Conservation (phyloP, 2,888 invertebrate genomes). For the Imbricaverruca yamaguchii region DNA sequence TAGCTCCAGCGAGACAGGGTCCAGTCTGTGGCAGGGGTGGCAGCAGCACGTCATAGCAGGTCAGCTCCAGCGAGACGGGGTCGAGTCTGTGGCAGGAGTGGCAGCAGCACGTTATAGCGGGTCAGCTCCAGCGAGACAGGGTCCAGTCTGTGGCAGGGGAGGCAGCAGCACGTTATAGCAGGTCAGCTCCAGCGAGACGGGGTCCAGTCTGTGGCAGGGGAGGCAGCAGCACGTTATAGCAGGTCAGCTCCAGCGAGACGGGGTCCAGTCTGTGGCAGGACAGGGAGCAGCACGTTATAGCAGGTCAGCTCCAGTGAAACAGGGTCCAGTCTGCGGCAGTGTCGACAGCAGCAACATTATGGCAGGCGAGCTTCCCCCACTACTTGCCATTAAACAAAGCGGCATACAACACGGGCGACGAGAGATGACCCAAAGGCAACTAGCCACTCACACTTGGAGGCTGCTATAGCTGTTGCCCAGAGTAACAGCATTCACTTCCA, state of each 20-base stretch:
- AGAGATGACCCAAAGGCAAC: too few relatives aligned
- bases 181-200: conserved; percentile 55
- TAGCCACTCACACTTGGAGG: too few relatives aligned
- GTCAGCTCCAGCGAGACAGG: too few relatives aligned
- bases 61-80: conserved; percentile 56
- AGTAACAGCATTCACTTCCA: too few relatives aligned
- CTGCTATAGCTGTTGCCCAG: too few relatives aligned
- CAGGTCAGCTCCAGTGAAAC: conserved; percentile 59
- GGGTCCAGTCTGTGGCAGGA: conserved; percentile 52
- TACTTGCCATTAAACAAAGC: too few relatives aligned
- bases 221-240: conserved; percentile 21
- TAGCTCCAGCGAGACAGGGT: too few relatives aligned
- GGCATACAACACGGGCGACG: too few relatives aligned
- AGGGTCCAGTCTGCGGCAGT: conserved; percentile 48
- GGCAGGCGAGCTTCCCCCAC: too few relatives aligned
- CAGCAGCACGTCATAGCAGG: conserved; percentile 75
- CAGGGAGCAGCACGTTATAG: conserved; percentile 75
- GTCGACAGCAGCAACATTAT: conserved; percentile 12
- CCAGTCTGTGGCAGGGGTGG: conserved; percentile 53
- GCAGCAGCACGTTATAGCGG: conserved; percentile 13
- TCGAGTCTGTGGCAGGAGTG: conserved; percentile 44
- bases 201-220: conserved; percentile 47
- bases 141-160: conserved; percentile 54
- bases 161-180: conserved; percentile 79
- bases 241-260: too few relatives aligned